phyloP scores from a whole-genome alignment of 1,140 invertebrate species.

The Atopsyche davidsoni region DNA sequence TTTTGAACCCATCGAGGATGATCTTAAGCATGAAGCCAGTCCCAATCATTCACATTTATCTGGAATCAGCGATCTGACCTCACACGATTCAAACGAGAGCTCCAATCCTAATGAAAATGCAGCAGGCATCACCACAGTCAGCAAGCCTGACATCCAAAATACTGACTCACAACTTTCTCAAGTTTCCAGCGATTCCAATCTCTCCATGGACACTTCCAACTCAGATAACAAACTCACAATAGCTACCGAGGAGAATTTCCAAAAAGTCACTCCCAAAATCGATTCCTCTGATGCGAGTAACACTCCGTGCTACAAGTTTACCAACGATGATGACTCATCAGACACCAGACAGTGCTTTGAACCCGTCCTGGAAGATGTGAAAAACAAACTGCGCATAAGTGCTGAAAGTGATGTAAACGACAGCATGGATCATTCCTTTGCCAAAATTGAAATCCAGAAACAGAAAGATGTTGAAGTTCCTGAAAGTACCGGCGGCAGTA shows the following conservation, averaged over 20 bases:
- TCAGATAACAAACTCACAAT: background rate
- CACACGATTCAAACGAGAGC: slow-evolving; percentile 40
- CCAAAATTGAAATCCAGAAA: slow-evolving; percentile 3
- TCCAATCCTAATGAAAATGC: slow-evolving; percentile 16
- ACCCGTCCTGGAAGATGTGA: slow-evolving; percentile 6
- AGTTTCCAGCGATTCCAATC: slow-evolving; percentile 24
- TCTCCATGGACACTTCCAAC: slow-evolving; percentile 10
- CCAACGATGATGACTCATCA: slow-evolving; percentile 23
- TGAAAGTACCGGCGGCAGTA: slow-evolving; percentile 15
- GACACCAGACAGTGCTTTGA: slow-evolving; percentile 26
- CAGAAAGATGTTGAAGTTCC: slow-evolving; percentile 1
- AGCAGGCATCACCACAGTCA: background rate
- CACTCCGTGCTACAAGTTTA: slow-evolving; percentile 15
- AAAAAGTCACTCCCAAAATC: background rate
- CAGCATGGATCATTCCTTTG: slow-evolving; percentile 13
- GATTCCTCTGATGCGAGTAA: background rate
- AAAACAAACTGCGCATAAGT: slow-evolving; percentile 1
- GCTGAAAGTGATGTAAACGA: slow-evolving; percentile 3
- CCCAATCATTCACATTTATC: slow-evolving; percentile 51
- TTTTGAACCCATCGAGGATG: slow-evolving; percentile 55
- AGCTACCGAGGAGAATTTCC: slow-evolving; percentile 13
- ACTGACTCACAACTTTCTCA: slow-evolving; percentile 21
- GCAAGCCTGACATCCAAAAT: slow-evolving; percentile 14
- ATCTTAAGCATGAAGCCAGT: slow-evolving; percentile 30
- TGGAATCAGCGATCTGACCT: slow-evolving; percentile 53